Evolutionary conservation across 1,140 invertebrate genomes (phyloP).

Genomic region (Conus ventricosus): DNA sequence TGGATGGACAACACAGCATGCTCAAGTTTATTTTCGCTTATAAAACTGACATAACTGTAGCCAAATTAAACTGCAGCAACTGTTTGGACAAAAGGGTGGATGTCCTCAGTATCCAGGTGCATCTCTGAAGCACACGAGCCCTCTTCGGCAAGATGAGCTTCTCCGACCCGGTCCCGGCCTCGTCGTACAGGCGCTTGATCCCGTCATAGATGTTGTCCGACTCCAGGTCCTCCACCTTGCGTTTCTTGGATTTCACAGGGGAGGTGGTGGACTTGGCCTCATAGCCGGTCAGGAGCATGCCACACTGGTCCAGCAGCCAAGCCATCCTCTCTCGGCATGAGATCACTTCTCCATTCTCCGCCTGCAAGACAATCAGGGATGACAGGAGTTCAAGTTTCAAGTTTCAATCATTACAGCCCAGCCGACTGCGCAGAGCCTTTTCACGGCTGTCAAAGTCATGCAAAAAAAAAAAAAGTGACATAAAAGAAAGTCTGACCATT

Average conservation of each 20-base stretch:
- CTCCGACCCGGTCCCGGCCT: conserved; percentile 29
- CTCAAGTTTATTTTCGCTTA: not conserved
- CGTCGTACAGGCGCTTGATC: conserved; percentile 72
- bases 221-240: conserved; percentile 63
- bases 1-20: not conserved
- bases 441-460: too few species aligned
- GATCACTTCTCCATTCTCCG: conserved; percentile 65
- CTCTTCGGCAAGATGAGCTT: conserved; percentile 40
- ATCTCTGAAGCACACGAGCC: conserved; percentile 61
- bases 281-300: conserved; percentile 52
- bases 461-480: too few species aligned
- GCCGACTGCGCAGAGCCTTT: too few species aligned
- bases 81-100: conserved; percentile 30
- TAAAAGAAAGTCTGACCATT: too few species aligned
- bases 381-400: too few species aligned
- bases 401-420: too few species aligned
- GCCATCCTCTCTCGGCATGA: conserved; percentile 68
- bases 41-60: not conserved
- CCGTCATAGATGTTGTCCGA: conserved; percentile 72
- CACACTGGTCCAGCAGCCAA: conserved; percentile 52
- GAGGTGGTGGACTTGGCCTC: conserved; percentile 45
- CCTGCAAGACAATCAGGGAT: conserved; percentile 48
- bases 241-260: conserved; percentile 60
- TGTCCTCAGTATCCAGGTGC: conserved; percentile 59
- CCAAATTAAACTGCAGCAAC: conserved; percentile 38